phyloP scores from a whole-genome alignment of 2,888 invertebrate genomes.

The Proisotoma minuta region DNA sequence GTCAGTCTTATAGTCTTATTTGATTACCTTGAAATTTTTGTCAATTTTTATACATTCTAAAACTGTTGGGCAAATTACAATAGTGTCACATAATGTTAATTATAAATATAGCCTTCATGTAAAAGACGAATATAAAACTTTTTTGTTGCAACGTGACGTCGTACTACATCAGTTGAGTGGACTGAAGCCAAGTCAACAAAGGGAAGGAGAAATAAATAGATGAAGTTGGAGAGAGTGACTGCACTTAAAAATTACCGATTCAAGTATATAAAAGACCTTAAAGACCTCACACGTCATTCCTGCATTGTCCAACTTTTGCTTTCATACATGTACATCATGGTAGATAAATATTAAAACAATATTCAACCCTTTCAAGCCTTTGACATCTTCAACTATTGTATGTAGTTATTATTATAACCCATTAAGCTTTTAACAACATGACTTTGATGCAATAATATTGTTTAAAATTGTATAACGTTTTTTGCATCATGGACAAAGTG shows the following conservation, averaged over 20 bases:
- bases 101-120: background rate
- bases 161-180: background rate
- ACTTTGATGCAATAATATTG: no score
- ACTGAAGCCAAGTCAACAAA: background rate
- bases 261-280: slow-evolving; percentile 23
- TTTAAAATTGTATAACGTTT: no score
- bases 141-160: background rate
- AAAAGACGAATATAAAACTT: background rate
- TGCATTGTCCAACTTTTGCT: slow-evolving; percentile 12
- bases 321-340: background rate
- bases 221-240: slow-evolving; percentile 7
- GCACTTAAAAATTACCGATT: slow-evolving; percentile 6
- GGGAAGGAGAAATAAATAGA: slow-evolving; percentile 15
- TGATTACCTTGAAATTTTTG: no score
- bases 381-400: no score
- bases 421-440: no score
- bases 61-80: no score
- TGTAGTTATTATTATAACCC: no score
- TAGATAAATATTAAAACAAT: slow-evolving; percentile 5
- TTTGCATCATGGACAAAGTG: no score
- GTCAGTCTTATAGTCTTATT: no score
- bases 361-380: no score
- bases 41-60: no score
- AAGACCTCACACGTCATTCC: slow-evolving; percentile 39
- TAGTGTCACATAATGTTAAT: no score